phyloP scores from a whole-genome alignment of 1,140 invertebrate species.

The Musca vetustissima region DNA sequence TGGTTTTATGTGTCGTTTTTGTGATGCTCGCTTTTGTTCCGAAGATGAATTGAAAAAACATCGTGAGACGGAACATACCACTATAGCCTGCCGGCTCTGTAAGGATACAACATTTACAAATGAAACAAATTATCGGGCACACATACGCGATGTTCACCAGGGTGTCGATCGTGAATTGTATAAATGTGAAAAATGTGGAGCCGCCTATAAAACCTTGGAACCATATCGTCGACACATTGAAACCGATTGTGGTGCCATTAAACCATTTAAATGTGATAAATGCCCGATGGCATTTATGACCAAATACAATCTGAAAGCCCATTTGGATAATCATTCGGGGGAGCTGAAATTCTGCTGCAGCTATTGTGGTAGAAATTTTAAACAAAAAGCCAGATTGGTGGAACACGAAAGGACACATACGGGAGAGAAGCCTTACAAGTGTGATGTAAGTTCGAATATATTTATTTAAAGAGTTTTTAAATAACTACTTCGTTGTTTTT shows the following conservation, averaged over 20 bases:
- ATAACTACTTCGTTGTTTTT: too few relatives aligned
- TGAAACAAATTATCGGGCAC: constrained; percentile 36
- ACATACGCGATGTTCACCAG: constrained; percentile 39
- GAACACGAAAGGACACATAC: constrained; percentile 58
- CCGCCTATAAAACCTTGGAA: constrained; percentile 48
- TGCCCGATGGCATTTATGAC: constrained; percentile 45
- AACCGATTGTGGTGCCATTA: constrained; percentile 52
- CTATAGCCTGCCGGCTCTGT: constrained; percentile 30
- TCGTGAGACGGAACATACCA: constrained; percentile 35
- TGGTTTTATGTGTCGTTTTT: constrained; percentile 46
- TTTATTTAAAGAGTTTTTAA: constrained; percentile 3
- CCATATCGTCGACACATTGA: constrained; percentile 47
- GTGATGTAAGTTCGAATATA: constrained; percentile 46
- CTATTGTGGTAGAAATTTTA: constrained; percentile 56
- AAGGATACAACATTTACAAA: constrained; percentile 25
- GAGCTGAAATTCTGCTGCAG: constrained; percentile 57
- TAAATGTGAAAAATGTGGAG: constrained; percentile 52
- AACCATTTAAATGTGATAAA: constrained; percentile 42
- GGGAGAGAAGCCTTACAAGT: constrained; percentile 59
- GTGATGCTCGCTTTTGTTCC: constrained; percentile 40
- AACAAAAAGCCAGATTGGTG: constrained; percentile 42
- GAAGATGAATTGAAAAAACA: constrained; percentile 45
- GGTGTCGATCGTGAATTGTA: constrained; percentile 33
- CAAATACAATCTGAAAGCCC: constrained; percentile 42
- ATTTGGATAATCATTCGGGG: constrained; percentile 57